Evolutionary conservation across 1,140 invertebrate species (phyloP), one percentile per base, ranked within the genome.

Genomic region (Leptopilina clavipes): DNA sequence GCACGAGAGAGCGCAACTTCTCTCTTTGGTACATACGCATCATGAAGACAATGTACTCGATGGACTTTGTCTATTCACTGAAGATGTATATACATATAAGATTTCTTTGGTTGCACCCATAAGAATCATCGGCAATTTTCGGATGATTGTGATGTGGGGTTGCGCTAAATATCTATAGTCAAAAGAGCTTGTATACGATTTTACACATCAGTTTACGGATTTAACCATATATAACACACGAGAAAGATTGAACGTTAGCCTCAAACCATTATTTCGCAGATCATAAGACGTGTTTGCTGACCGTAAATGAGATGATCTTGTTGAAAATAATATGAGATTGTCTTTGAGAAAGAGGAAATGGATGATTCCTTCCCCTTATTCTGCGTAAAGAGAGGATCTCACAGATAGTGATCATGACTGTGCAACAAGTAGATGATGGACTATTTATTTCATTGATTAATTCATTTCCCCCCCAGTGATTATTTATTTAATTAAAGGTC

Each of bases 1-100:
- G 78, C 86, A 80, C 78, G 73, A 83, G 72, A 81, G 73, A 82
- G 78, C 25, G 76, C 59, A 40, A 70, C 75, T 65, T 76, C 76
- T 72, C 52, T 76, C 54, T 54, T 44, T n/a, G 3, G 19, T 3
- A 17, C 45, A 72, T 18, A 52, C 54, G 71, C 72, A 70, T n/a
- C 40, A 44, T 72, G 71, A 78, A 74, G 70, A 72, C 76, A 73
- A 73, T 75, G 73, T 74, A 65, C 73, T 43, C 48, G 17, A 48
- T 18, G 31, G 56, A 65, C 59, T 65, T 65, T 65, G 59, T 65
- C 22, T 65, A 37, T 65, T 22, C 14, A 11, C 25, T 65, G 22
- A 22, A 59, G 19, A 25, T 22, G 10, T 3, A 11, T 9, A 1
- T 31, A n/a, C n/a, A n/a, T n/a, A n/a, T n/a, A n/a, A n/a, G n/a